These are phyloP conservation scores for Gavia stellata DNA, from an alignment of 2,113 vertebrate genomes.

Conservation along the genomic window DNA sequence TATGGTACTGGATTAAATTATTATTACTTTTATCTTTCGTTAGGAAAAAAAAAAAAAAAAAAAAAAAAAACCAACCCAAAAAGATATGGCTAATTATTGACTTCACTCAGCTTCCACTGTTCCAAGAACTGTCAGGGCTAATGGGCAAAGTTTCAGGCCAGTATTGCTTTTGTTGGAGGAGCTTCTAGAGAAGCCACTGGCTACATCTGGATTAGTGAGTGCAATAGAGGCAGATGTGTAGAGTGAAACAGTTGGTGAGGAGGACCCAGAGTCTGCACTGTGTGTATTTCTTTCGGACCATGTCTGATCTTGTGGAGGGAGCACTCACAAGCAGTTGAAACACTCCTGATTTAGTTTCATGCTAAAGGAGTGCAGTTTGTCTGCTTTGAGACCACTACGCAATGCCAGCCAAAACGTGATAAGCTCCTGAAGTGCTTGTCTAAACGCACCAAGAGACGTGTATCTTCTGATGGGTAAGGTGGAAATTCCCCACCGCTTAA, in stretches of 20 bases:
- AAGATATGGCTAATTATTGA: background rate
- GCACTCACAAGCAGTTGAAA: background rate
- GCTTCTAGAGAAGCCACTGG: background rate
- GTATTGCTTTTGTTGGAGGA: background rate
- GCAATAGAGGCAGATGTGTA: background rate
- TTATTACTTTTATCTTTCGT: background rate
- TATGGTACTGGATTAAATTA: background rate
- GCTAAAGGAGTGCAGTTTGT: background rate
- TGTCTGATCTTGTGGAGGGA: background rate
- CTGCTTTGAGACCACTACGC: background rate
- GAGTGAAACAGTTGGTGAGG: background rate
- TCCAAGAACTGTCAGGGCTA: background rate
- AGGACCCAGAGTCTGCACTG: background rate
- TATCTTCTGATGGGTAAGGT: background rate
- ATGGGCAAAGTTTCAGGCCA: background rate
- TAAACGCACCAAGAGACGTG: fast-evolving
- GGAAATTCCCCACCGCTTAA: background rate
- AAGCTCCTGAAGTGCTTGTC: background rate
- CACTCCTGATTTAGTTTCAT: background rate
- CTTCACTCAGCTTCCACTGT: background rate
- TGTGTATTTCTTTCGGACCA: background rate
- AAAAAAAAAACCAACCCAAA: too few relatives aligned
- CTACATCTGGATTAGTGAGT: background rate
- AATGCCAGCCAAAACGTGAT: background rate
- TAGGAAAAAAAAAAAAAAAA: background rate